Evolutionary conservation across 2,888 invertebrate species (phyloP).

Genomic region (Caenorhabditis zanzibari): DNA sequence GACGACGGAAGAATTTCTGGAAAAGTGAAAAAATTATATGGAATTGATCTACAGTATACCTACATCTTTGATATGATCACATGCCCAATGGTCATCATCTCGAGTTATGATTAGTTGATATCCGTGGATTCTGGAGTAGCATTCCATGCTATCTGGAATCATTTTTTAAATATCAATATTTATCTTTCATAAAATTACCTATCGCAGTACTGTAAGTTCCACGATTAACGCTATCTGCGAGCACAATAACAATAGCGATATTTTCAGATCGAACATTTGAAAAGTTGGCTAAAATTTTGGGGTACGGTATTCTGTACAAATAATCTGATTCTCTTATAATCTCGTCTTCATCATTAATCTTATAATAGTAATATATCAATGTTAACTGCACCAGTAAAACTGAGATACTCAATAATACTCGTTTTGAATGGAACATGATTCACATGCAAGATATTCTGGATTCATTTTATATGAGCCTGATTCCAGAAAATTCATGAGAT

Average conservation of each 20-base stretch:
- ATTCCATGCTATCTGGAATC: slow-evolving; percentile 33
- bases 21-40: background rate
- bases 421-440: no score
- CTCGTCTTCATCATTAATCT: no score
- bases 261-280: background rate
- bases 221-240: slow-evolving; percentile 16
- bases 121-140: slow-evolving; percentile 21
- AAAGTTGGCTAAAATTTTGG: background rate
- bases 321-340: no score
- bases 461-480: no score
- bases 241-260: slow-evolving; percentile 33
- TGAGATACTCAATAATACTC: no score
- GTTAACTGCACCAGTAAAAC: no score
- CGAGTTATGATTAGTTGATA: background rate
- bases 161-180: background rate
- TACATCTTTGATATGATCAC: slow-evolving; percentile 60
- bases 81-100: slow-evolving; percentile 8
- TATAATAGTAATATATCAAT: no score
- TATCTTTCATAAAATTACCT: background rate
- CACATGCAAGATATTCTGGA: no score
- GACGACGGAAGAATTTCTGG: slow-evolving; percentile 69
- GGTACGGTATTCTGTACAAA: no score
- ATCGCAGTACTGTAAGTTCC: background rate
- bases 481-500: no score
- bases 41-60: background rate